Evolutionary conservation across 2,888 invertebrate genomes (phyloP).

Genomic region (Ennomos erosarius): DNA sequence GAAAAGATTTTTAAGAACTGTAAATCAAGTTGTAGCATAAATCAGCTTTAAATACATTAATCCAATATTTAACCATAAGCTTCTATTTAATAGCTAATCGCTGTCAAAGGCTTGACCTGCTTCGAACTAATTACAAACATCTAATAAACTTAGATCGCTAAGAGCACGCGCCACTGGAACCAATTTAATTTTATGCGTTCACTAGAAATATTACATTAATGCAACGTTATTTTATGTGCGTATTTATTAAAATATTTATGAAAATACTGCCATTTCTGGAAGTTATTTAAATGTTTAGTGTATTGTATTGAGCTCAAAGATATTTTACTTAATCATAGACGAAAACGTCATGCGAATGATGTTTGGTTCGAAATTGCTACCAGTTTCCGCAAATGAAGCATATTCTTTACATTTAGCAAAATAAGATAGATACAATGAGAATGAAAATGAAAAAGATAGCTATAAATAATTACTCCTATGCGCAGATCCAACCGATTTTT

Average conservation of each 20-base stretch:
- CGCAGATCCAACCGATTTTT: too few relatives aligned
- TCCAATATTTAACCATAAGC: not conserved
- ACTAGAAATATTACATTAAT: conserved; percentile 42
- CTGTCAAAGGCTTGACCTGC: conserved; percentile 47
- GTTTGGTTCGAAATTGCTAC: too few relatives aligned
- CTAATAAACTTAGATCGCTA: conserved; percentile 55
- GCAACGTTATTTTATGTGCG: conserved; percentile 26
- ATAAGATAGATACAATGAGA: too few relatives aligned
- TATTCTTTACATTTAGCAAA: too few relatives aligned
- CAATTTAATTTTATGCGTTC: conserved; percentile 47
- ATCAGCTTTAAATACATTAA: not conserved
- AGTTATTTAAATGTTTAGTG: not conserved
- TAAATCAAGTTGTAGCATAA: conserved; percentile 5
- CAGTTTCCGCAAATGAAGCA: too few relatives aligned
- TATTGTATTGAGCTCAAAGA: too few relatives aligned
- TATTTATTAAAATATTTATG: conserved; percentile 14
- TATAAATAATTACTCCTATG: too few relatives aligned
- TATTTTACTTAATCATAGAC: too few relatives aligned
- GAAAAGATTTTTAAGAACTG: not conserved
- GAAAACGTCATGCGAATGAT: too few relatives aligned
- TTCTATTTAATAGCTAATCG: conserved; percentile 34
- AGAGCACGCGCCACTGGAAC: conserved; percentile 57
- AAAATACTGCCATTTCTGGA: conserved; percentile 9
- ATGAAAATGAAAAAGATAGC: too few relatives aligned
- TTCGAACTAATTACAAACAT: conserved; percentile 57